Evolutionary conservation across 2,113 vertebrate species (phyloP).

Genomic region (Holacanthus passer): DNA sequence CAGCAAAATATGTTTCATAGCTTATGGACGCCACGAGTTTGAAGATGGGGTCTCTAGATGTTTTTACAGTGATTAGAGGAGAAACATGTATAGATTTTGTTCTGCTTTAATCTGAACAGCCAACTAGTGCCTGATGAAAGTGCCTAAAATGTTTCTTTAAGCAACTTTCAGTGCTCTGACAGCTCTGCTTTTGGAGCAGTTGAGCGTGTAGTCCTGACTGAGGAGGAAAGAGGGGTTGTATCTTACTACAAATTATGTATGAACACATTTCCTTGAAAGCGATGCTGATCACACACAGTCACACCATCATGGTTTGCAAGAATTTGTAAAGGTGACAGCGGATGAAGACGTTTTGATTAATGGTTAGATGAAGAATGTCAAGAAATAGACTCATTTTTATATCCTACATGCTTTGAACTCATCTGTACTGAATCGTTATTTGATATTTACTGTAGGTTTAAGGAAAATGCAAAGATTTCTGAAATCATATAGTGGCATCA

Average conservation of each 20-base stretch:
- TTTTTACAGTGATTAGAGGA: slow-evolving; percentile 55
- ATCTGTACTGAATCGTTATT: slow-evolving; percentile 26
- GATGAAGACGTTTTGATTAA: slow-evolving; percentile 66
- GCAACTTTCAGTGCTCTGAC: slow-evolving; percentile 59
- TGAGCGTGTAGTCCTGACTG: slow-evolving; percentile 25
- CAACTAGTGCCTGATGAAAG: slow-evolving; percentile 65
- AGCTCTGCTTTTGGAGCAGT: slow-evolving; percentile 48
- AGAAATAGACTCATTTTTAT: slow-evolving; percentile 23
- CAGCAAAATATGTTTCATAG: neutral
- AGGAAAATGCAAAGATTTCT: slow-evolving; percentile 40
- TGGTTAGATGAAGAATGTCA: slow-evolving; percentile 56
- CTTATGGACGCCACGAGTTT: neutral
- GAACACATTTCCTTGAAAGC: slow-evolving; percentile 45
- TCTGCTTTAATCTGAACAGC: slow-evolving; percentile 64
- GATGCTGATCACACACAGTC: slow-evolving; percentile 13
- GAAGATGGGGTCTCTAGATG: slow-evolving; percentile 7
- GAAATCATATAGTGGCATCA: slow-evolving; percentile 40
- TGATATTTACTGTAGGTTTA: slow-evolving; percentile 38
- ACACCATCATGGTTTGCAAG: slow-evolving; percentile 43
- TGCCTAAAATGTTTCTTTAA: slow-evolving; percentile 70
- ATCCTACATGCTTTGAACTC: slow-evolving; percentile 6
- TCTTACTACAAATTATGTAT: slow-evolving; percentile 31
- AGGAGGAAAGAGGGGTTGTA: slow-evolving; percentile 26
- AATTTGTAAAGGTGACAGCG: slow-evolving; percentile 49
- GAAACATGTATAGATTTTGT: slow-evolving; percentile 71